Percentiles rank a stretch among this genome's conserved stretches.
Conservation (phyloP, 2,888 invertebrate species). For the Digitonthophagus gazella region DNA sequence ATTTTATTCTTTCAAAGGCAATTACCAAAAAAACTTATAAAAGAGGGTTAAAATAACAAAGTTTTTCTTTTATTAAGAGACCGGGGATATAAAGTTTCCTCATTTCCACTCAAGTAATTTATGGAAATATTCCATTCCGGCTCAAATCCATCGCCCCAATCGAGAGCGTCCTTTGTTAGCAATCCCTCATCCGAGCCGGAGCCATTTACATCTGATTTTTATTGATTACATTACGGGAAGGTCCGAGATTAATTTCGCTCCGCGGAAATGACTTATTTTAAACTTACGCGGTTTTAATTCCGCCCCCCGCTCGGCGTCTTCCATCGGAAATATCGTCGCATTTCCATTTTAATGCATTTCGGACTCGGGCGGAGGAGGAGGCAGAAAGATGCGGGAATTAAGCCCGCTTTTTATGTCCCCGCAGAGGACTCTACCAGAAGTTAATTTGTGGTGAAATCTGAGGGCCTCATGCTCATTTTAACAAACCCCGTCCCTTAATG, state of each 20-base stretch:
- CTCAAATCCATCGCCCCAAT: not conserved
- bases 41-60: not conserved
- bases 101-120: not conserved
- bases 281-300: constrained; percentile 52
- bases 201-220: constrained; percentile 10
- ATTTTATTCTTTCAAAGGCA: not conserved
- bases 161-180: not conserved
- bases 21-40: not conserved
- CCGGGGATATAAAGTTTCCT: not conserved
- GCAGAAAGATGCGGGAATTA: constrained; percentile 46
- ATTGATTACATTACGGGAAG: constrained; percentile 50
- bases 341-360: constrained; percentile 53
- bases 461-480: constrained; percentile 39
- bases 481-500: constrained; percentile 23
- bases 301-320: constrained; percentile 30
- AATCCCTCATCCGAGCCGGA: constrained; percentile 5
- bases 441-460: constrained; percentile 54
- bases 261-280: constrained; percentile 52
- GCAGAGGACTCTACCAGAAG: constrained; percentile 52
- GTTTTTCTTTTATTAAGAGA: not conserved
- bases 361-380: constrained; percentile 34
- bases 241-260: constrained; percentile 42
- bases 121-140: not conserved
- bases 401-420: constrained; percentile 52
- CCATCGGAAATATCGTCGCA: constrained; percentile 49